phyloP scores from a whole-genome alignment of 2,797 vertebrate genomes.

The Melanotaenia nigrans region DNA sequence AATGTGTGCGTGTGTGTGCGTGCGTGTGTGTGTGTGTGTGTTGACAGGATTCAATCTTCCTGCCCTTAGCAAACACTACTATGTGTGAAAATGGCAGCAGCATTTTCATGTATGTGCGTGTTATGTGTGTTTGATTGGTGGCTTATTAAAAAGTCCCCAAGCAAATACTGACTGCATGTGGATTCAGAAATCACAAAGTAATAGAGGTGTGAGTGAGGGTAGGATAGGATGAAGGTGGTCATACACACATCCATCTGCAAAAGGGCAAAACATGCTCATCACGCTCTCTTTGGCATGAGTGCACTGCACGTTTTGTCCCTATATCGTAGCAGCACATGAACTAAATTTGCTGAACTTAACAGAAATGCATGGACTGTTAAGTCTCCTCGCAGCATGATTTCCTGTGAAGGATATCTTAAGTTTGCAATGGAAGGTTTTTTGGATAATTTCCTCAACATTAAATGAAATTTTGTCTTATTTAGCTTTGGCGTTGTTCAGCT shows the following conservation, averaged over 20 bases:
- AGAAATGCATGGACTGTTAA: conserved; percentile 54
- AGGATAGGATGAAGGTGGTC: conserved; percentile 27
- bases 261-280: conserved; percentile 52
- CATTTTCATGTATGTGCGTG: conserved; percentile 9
- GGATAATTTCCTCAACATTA: conserved; percentile 60
- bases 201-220: conserved; percentile 7
- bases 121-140: conserved; percentile 44
- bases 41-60: conserved; percentile 37
- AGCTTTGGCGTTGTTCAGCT: conserved; percentile 34
- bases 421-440: conserved; percentile 35
- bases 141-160: conserved; percentile 48
- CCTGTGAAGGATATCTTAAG: conserved; percentile 24
- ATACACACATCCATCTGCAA: conserved; percentile 34
- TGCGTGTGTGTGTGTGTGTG: conserved; percentile 22
- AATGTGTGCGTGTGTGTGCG: not conserved
- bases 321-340: conserved; percentile 22
- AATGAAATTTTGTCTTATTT: conserved; percentile 53
- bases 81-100: conserved; percentile 16
- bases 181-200: conserved; percentile 43
- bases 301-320: conserved; percentile 50
- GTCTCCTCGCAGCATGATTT: conserved; percentile 55
- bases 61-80: conserved; percentile 52
- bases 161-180: conserved; percentile 49
- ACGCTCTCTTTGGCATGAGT: conserved; percentile 45
- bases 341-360: not conserved